phyloP scores from a whole-genome alignment of 2,888 invertebrate species.

The Dynastes grantii region DNA sequence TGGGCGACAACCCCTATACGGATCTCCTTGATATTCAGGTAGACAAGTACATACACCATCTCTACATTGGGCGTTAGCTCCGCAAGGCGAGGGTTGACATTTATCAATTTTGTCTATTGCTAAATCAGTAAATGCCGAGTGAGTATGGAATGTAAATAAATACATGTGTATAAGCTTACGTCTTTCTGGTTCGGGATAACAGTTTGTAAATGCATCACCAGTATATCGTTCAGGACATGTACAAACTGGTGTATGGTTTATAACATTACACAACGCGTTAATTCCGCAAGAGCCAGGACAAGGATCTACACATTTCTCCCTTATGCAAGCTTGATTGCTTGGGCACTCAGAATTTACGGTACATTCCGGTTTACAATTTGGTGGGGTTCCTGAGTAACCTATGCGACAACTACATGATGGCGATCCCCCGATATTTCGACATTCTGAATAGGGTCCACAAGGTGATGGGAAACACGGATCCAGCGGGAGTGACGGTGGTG shows the following conservation, averaged over 20 bases:
- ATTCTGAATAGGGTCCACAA: slow-evolving; percentile 71
- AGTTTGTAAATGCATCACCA: slow-evolving; percentile 82
- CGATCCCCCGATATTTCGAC: slow-evolving; percentile 78
- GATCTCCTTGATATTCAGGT: slow-evolving; percentile 85
- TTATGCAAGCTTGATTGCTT: slow-evolving; percentile 83
- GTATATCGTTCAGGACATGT: slow-evolving; percentile 80
- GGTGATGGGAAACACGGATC: slow-evolving; percentile 69
- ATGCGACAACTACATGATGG: slow-evolving; percentile 83
- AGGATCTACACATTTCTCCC: slow-evolving; percentile 84
- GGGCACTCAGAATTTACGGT: slow-evolving; percentile 82
- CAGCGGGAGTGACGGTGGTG: slow-evolving; percentile 55
- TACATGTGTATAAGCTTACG: slow-evolving; percentile 48
- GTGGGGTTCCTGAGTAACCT: slow-evolving; percentile 80
- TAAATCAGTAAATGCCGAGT: slow-evolving; percentile 8
- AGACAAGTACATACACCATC: slow-evolving; percentile 86
- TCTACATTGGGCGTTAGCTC: slow-evolving; percentile 86
- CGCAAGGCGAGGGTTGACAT: slow-evolving; percentile 86
- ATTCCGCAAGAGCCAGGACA: slow-evolving; percentile 87
- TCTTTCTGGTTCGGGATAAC: slow-evolving; percentile 65
- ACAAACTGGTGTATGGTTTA: slow-evolving; percentile 84
- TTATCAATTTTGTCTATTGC: slow-evolving; percentile 71
- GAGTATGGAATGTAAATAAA: neutral
- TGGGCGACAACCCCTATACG: slow-evolving; percentile 80
- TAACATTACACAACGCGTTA: slow-evolving; percentile 81
- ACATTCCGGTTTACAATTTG: slow-evolving; percentile 75